Base-by-base conservation (phyloP, 2,888 invertebrate species). In the Dyspetes luteomarginatus region DNA sequence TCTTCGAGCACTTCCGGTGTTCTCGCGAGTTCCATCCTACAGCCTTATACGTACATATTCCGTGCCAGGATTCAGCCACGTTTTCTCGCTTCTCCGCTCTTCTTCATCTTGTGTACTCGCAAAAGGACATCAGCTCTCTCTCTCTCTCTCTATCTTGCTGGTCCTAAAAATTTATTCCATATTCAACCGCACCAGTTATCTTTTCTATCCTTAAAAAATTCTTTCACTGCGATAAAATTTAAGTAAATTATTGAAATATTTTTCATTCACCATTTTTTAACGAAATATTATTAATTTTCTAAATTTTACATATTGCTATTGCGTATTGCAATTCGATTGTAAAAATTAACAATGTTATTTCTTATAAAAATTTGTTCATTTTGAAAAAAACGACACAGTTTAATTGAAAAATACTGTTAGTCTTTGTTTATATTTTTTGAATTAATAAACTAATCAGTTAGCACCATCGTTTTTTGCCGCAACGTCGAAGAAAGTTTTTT, bases 1-100 rank as follows among this genome's bases (percentile, higher is more conserved):
- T 86, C 87, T 86, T 86, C 85, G 85, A 85, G 87, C 86, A 87
- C 89, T 89, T 87, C 86, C 89, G 88, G 86, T 85, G 85, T 83
- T 85, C 85, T 85, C 73, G 73, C 73, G 65, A 41, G 30, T 60
- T 62, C 15, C 30, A 45, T 17, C 55, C 43, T 19, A 4, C 48
- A 43, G 24, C 41, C 64, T 36, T 22, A n/a, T 43, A 19, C 67
- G 28, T 84, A 86, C 88, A 83, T 86, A 88, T 86, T 87, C 87
- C 84, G 88, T 89, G 89, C 89, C 88, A 89, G 87, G 86, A 89
- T 85, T 83, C 85, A 79, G 82, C 76, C 82, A 82, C 82, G 80
- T 82, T 83, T 82, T 78, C 60, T 81, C 81, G 79, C 83, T 84
- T 83, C 82, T 62, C 60, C 80, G 69, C 80, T 79, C 81, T 81